These are phyloP conservation scores for Bryconaethiops microstoma DNA, from an alignment of 2,797 vertebrate species.

Conservation along the genomic window DNA sequence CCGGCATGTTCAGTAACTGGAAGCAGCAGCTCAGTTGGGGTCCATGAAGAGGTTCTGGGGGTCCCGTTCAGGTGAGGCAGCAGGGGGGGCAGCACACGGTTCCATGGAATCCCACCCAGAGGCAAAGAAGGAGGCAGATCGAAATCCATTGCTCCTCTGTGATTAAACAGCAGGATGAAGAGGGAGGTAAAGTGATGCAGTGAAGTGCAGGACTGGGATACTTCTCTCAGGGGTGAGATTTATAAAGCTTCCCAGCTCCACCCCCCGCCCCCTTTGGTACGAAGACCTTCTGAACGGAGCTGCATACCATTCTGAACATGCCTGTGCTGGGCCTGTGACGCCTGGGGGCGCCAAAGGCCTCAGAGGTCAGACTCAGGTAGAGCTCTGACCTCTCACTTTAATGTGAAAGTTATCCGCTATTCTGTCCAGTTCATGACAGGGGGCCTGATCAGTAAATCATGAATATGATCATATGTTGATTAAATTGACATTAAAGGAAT, in stretches of 20 bases:
- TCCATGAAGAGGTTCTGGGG: conserved; percentile 68
- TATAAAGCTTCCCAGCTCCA: conserved; percentile 40
- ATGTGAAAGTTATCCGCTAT: background rate
- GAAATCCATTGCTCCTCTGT: conserved; percentile 74
- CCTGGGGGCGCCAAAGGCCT: background rate
- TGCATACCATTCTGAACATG: conserved; percentile 29
- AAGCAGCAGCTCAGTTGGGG: conserved; percentile 65
- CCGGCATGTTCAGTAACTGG: conserved; percentile 68
- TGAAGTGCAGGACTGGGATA: background rate
- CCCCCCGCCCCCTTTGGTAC: background rate
- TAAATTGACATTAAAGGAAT: too few relatives aligned
- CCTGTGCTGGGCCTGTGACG: background rate
- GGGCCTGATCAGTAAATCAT: background rate
- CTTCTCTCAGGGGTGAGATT: background rate
- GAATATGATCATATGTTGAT: background rate
- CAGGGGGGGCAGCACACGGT: conserved; percentile 74
- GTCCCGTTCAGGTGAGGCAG: conserved; percentile 72
- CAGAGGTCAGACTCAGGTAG: background rate
- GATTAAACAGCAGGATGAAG: background rate
- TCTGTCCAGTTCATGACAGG: background rate
- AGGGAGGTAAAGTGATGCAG: background rate
- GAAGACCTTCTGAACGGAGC: background rate
- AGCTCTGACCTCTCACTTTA: background rate
- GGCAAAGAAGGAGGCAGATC: conserved; percentile 68
- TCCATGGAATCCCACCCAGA: conserved; percentile 73